These are phyloP conservation scores for Macrosteles quadrilineatus DNA, from an alignment of 1,140 invertebrate species.

Conservation along the genomic window DNA sequence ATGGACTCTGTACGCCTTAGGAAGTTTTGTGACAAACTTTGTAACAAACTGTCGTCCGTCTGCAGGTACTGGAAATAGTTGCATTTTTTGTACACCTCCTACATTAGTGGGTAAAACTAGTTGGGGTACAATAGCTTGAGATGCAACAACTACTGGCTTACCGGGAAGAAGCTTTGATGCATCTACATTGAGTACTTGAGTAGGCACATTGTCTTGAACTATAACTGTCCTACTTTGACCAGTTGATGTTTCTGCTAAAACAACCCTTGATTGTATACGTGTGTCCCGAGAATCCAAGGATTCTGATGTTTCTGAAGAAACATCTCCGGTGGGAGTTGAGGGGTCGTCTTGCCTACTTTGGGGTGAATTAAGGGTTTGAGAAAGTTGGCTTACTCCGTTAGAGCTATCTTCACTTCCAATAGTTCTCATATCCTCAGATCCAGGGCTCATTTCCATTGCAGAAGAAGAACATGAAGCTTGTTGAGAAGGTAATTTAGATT, in stretches of 20 bases:
- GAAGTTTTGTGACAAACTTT: slow-evolving; percentile 43
- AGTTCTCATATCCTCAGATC: slow-evolving; percentile 42
- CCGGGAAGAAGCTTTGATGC: slow-evolving; percentile 39
- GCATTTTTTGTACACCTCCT: slow-evolving; percentile 40
- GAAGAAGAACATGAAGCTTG: slow-evolving; percentile 48
- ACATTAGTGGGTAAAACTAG: slow-evolving; percentile 35
- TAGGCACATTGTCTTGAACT: slow-evolving; percentile 52
- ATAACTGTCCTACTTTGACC: slow-evolving; percentile 52
- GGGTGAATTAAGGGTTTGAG: slow-evolving; percentile 52
- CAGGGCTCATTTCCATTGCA: slow-evolving; percentile 43
- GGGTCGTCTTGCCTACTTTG: slow-evolving; percentile 39
- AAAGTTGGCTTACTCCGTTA: slow-evolving; percentile 46
- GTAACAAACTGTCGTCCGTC: slow-evolving; percentile 42
- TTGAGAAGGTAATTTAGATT: slow-evolving; percentile 56
- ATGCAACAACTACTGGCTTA: slow-evolving; percentile 43
- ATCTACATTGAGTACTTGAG: slow-evolving; percentile 39
- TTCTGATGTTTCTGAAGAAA: slow-evolving; percentile 39
- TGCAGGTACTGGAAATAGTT: slow-evolving; percentile 42
- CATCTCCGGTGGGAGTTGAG: slow-evolving; percentile 35
- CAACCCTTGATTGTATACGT: slow-evolving; percentile 34
- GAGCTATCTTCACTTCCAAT: slow-evolving; percentile 45
- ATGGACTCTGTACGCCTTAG: slow-evolving; percentile 44
- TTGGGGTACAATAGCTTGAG: slow-evolving; percentile 39
- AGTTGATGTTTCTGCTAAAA: slow-evolving; percentile 35
- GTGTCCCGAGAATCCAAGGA: slow-evolving; percentile 38